Conservation (phyloP, 2,113 vertebrate genomes). For the Rhynchomys soricoides region DNA sequence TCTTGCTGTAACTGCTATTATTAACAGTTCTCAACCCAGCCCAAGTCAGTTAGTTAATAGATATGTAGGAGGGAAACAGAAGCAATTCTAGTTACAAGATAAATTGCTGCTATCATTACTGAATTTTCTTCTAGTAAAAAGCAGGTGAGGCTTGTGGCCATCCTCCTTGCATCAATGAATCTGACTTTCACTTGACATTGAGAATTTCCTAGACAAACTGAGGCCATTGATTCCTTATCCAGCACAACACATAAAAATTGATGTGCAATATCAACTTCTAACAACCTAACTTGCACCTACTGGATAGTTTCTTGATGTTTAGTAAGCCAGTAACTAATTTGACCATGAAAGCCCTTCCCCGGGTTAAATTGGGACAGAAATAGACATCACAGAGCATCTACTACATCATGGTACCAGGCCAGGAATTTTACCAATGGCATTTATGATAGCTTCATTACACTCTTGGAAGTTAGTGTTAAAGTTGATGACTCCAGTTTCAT, state of each 20-base stretch:
- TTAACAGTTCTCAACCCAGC: not conserved
- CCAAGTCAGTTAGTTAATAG: not conserved
- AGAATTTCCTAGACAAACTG: not conserved
- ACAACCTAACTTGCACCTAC: not conserved
- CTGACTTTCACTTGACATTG: not conserved
- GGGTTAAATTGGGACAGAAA: not conserved
- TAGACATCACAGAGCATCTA: not conserved
- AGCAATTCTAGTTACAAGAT: not conserved
- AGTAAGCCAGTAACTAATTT: not conserved
- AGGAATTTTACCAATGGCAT: not conserved
- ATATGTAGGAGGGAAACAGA: not conserved
- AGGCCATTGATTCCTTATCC: not conserved
- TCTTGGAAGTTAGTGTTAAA: not conserved
- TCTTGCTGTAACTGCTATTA: not conserved
- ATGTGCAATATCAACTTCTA: not conserved
- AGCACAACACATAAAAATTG: not conserved
- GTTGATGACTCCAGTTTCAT: not conserved
- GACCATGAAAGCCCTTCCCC: not conserved
- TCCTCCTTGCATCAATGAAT: not conserved
- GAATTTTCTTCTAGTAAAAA: not conserved
- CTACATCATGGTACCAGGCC: too few relatives aligned
- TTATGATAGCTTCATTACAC: not conserved
- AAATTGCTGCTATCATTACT: not conserved
- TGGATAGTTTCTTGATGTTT: not conserved
- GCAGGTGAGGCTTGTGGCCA: not conserved